Conservation (phyloP, 64 coral and sea anemone genomes). For the Acropora tenuis region DNA sequence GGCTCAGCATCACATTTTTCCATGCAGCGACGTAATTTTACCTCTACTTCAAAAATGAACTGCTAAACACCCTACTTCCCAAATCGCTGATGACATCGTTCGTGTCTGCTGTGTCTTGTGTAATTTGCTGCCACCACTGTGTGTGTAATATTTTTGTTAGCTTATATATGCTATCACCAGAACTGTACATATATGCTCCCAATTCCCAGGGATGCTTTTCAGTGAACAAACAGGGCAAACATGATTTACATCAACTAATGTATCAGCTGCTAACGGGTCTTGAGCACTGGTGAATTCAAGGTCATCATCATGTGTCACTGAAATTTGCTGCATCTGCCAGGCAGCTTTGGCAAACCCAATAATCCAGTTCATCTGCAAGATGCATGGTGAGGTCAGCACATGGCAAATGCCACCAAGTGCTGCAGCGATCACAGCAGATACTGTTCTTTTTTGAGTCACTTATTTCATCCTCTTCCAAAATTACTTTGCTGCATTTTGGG, state of each 20-base stretch:
- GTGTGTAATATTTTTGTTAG: neutral
- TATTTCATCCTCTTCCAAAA: conserved; percentile 45
- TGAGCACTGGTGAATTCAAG: too few relatives aligned
- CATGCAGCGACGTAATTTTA: neutral
- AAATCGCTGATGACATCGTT: conserved; percentile 57
- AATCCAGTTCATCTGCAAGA: conserved; percentile 20
- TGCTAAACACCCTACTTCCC: conserved; percentile 27
- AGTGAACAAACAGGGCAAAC: too few relatives aligned
- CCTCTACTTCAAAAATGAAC: conserved; percentile 32
- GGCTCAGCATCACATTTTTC: neutral
- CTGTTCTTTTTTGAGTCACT: conserved; percentile 30
- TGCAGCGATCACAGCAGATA: too few relatives aligned
- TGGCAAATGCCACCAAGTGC: conserved; percentile 60
- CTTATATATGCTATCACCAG: neutral
- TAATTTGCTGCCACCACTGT: conserved; percentile 6
- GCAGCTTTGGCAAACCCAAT: conserved; percentile 36
- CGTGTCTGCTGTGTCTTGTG: neutral
- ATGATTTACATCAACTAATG: too few relatives aligned
- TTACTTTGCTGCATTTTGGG: neutral
- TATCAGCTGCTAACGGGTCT: too few relatives aligned
- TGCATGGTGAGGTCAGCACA: conserved; percentile 61
- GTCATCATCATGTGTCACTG: too few relatives aligned
- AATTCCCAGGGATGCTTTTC: too few relatives aligned
- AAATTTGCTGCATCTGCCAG: conserved; percentile 17
- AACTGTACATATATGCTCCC: too few relatives aligned